phyloP scores from a whole-genome alignment of 1,140 invertebrate genomes.

The Drosophila orosa region DNA sequence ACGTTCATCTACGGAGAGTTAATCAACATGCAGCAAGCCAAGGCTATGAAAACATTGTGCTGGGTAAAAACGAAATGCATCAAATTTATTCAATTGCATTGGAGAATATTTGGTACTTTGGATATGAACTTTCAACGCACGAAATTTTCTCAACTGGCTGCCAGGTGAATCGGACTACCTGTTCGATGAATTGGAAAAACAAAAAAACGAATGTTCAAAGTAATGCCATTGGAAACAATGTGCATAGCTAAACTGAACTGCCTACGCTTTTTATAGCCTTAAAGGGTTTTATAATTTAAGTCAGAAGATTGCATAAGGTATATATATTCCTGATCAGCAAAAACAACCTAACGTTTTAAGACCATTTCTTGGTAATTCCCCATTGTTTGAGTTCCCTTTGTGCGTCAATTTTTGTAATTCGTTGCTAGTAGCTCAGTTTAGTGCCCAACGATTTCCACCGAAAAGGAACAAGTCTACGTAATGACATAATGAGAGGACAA shows the following conservation, averaged over 20 bases:
- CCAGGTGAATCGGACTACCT: constrained; percentile 1
- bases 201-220: constrained; percentile 1
- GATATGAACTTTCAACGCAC: constrained; percentile 9
- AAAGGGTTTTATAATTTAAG: too few relatives aligned
- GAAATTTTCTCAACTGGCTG: constrained; percentile 1
- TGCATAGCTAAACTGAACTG: background rate
- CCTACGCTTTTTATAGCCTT: background rate
- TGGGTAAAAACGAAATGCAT: constrained; percentile 2
- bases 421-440: background rate
- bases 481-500: constrained; percentile 30
- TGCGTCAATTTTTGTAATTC: background rate
- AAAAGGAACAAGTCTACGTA: constrained; percentile 8
- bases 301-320: too few relatives aligned
- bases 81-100: constrained; percentile 9
- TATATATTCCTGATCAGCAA: too few relatives aligned
- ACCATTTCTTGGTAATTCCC: background rate
- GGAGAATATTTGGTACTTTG: constrained; percentile 1
- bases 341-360: too few relatives aligned
- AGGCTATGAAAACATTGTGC: constrained; percentile 7
- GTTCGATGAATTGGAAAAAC: constrained; percentile 5
- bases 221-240: background rate
- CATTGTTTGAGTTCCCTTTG: background rate
- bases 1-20: background rate
- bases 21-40: constrained; percentile 14
- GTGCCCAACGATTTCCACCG: background rate